Evolutionary conservation across 2,797 vertebrate species (phyloP), one percentile per base, ranked within the genome.

Genomic region (Eurystomus glaucurus): DNA sequence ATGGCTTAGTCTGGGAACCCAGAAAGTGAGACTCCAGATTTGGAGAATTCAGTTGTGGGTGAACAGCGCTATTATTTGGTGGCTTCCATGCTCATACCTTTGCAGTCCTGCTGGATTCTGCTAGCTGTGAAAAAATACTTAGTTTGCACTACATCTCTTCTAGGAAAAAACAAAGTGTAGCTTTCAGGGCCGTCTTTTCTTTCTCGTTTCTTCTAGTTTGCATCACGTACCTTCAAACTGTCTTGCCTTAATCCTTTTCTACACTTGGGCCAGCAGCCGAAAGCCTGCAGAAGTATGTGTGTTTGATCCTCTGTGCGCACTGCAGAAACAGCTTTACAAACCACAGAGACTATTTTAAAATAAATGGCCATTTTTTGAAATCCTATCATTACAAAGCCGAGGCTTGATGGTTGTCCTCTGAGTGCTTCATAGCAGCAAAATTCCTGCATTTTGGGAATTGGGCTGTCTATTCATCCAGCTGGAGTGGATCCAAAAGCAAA

Each of bases 281-380:
- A 69, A 91, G 65, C 46, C 54, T 69, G 62, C 1, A 1, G 55
- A 93, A 94, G 23, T 51, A 54, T 52, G 58, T 78, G 62, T 4
- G 1, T 80, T 74, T 64, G 89, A 43, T 77, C 60, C 68, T 94
- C 54, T 62, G 16, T 29, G 46, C 6, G 6, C 78, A 84, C 70
- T 74, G 66, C 57, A 89, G 55, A 68, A 96, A 82, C 52, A 79
- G 39, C 48, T 85, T 85, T 57, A 46, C 60, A 91, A 96, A 95
- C 95, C 93, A 68, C 94, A 93, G 50, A 76, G 54, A 20, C 81
- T 94, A 77, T 96, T 96, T 94, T 91, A 89, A 96, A 96, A 93
- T 87, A 92, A 93, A 91, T 91, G 80, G n/a, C 60, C 64, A 69
- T 88, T 96, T 96, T 77, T 82, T 39, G 10, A 85, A 96, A 97